These are phyloP conservation scores for Acestrorhynchus altus DNA, from an alignment of 2,797 vertebrate genomes.

Conservation along the genomic window DNA sequence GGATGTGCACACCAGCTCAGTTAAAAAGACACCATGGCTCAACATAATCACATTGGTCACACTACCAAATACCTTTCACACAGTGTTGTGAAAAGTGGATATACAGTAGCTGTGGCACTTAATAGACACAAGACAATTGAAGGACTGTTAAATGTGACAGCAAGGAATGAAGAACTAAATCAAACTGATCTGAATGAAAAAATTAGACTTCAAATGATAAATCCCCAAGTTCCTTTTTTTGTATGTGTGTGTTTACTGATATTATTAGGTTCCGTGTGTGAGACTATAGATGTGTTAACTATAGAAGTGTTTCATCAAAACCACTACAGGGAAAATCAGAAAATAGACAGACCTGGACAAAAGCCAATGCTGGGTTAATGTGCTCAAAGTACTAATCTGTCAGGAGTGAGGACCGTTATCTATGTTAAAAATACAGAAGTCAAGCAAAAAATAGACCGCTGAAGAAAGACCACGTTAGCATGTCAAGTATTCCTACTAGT, in stretches of 20 bases:
- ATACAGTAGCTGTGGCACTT: not conserved
- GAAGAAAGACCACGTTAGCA: not conserved
- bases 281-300: not conserved
- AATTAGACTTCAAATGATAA: not conserved
- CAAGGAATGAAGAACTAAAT: not conserved
- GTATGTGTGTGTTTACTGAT: not conserved
- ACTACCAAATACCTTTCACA: constrained; percentile 2
- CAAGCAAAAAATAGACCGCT: not conserved
- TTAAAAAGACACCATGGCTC: not conserved
- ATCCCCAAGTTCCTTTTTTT: not conserved
- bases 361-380: not conserved
- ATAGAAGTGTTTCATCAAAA: not conserved
- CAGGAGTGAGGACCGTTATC: not conserved
- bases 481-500: not conserved
- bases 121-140: not conserved
- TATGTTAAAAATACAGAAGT: not conserved
- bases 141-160: not conserved
- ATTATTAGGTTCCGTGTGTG: not conserved
- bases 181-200: not conserved
- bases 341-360: not conserved
- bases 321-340: not conserved
- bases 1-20: not conserved
- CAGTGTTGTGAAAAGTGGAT: not conserved
- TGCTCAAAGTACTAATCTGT: not conserved
- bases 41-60: constrained; percentile 5